Conservation (phyloP, 2,888 invertebrate genomes). For the Agrenia bidenticulata region DNA sequence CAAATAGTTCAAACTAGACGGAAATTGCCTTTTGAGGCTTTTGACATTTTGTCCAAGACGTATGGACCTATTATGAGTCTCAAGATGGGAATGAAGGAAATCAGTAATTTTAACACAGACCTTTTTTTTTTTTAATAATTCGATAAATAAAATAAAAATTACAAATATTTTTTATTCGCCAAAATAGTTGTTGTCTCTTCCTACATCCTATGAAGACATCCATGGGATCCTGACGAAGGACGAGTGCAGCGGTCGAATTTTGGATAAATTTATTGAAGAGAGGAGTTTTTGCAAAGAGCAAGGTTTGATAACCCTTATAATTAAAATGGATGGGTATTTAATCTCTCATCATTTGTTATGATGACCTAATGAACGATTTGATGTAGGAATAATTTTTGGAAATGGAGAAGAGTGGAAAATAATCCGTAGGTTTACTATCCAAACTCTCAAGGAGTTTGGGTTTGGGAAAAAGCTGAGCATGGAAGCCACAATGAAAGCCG, state of each 20-base stretch:
- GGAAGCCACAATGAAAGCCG: conserved; percentile 27
- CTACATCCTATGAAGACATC: conserved; percentile 21
- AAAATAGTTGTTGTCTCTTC: conserved; percentile 28
- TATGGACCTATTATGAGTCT: conserved; percentile 29
- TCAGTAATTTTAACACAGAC: too few species aligned
- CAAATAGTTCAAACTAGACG: conserved; percentile 16
- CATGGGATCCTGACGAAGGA: conserved; percentile 17
- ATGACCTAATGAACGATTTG: too few species aligned
- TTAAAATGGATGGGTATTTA: too few species aligned
- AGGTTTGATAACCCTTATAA: too few species aligned
- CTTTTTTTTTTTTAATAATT: too few species aligned
- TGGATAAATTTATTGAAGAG: conserved; percentile 11
- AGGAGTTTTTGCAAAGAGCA: conserved; percentile 21
- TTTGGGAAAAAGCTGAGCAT: conserved; percentile 24
- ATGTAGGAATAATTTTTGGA: conserved; percentile 32
- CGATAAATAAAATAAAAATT: too few species aligned
- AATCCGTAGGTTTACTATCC: conserved; percentile 39
- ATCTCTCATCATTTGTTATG: too few species aligned
- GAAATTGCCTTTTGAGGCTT: conserved; percentile 14
- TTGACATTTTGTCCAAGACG: conserved; percentile 21
- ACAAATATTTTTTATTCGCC: neutral
- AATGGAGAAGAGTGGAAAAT: conserved; percentile 45
- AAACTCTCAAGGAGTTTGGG: conserved; percentile 42
- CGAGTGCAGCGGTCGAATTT: conserved; percentile 27
- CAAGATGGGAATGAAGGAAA: conserved; percentile 16